Conservation (phyloP, 92 coral and sea anemone genomes). For the Virgularia gustaviana region DNA sequence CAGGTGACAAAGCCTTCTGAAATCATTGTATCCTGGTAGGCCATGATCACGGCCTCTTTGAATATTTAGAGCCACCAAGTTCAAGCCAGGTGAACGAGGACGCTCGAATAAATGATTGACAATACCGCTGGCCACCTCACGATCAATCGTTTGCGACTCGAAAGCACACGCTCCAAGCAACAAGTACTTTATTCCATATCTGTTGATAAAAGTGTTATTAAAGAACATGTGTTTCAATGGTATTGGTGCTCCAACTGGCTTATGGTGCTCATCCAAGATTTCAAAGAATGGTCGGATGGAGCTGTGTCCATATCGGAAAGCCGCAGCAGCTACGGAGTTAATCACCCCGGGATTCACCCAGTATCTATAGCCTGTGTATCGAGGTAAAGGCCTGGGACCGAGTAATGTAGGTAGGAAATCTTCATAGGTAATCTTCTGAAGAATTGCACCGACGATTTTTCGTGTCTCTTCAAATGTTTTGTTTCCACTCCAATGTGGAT, state of each 20-base stretch:
- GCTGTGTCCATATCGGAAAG: conserved; percentile 30
- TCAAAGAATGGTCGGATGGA: conserved; percentile 38
- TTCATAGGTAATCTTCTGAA: conserved; percentile 35
- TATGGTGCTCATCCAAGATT: conserved; percentile 15
- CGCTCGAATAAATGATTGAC: conserved; percentile 30
- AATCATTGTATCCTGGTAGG: conserved; percentile 30
- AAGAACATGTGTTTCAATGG: conserved; percentile 31
- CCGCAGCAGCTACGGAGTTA: conserved; percentile 31
- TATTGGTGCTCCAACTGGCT: conserved; percentile 23
- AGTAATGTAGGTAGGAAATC: conserved; percentile 24
- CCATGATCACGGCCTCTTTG: conserved; percentile 40
- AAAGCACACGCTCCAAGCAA: conserved; percentile 12
- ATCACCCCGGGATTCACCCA: conserved; percentile 33
- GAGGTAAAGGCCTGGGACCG: conserved; percentile 3
- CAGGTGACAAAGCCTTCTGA: conserved; percentile 16
- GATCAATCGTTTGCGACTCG: conserved; percentile 24
- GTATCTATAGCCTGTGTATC: conserved; percentile 32
- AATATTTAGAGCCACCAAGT: conserved; percentile 23
- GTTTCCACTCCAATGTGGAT: conserved; percentile 31
- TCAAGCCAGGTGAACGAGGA: conserved; percentile 19
- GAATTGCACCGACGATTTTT: conserved; percentile 25
- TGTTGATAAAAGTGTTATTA: conserved; percentile 26
- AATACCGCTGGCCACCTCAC: conserved; percentile 7
- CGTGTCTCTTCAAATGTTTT: conserved; percentile 17
- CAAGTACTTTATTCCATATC: conserved; percentile 15